Percentiles rank a stretch among this genome's conserved stretches.
Evolutionary conservation across 1,140 invertebrate genomes (phyloP).

Genomic region (Drosophila asahinai): DNA sequence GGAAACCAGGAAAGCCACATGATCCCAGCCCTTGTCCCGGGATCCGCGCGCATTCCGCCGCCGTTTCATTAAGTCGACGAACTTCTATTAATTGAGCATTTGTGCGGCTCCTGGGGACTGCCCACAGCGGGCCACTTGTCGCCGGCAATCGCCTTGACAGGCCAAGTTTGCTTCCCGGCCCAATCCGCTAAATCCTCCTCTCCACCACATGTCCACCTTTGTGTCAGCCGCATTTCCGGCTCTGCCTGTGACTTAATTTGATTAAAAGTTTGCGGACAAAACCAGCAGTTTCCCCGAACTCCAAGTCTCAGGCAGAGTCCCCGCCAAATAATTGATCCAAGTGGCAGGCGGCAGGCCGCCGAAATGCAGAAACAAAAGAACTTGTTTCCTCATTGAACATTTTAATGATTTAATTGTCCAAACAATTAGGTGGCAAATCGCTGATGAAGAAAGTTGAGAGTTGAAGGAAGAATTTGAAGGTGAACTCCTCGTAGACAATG

Average conservation of each 20-base stretch:
- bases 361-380: constrained; percentile 44
- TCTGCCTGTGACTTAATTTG: constrained; percentile 78
- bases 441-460: constrained; percentile 40
- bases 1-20: constrained; percentile 55
- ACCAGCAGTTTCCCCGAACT: constrained; percentile 34
- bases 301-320: background rate
- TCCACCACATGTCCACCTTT: constrained; percentile 69
- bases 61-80: constrained; percentile 69
- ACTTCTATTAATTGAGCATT: constrained; percentile 83
- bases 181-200: background rate
- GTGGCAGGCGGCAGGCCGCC: constrained; percentile 20
- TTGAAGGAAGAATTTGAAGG: constrained; percentile 19
- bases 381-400: constrained; percentile 47
- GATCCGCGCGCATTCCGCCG: constrained; percentile 21
- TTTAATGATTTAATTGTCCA: constrained; percentile 77
- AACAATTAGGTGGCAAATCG: constrained; percentile 70
- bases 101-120: constrained; percentile 67
- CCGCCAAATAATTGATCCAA: constrained; percentile 52
- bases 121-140: constrained; percentile 71
- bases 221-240: constrained; percentile 71
- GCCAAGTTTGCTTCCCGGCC: constrained; percentile 55
- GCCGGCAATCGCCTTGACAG: constrained; percentile 70
- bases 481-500: constrained; percentile 37
- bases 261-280: constrained; percentile 74
- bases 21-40: constrained; percentile 58